Conservation (phyloP, 2,113 vertebrate genomes). For the Strigops habroptila region DNA sequence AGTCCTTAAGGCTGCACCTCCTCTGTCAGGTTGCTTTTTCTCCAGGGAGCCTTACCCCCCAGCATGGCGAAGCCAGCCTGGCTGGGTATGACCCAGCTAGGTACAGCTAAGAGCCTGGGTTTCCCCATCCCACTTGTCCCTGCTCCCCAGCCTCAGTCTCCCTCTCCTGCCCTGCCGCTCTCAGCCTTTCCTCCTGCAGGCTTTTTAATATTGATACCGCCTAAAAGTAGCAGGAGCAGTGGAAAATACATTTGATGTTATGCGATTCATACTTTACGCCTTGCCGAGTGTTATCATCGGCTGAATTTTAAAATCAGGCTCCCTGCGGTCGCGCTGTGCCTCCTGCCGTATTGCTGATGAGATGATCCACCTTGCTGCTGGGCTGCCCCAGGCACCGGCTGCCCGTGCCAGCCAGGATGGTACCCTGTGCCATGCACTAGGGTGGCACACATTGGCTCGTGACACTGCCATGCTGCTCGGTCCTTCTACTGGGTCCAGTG, state of each 20-base stretch:
- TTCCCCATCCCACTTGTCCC: not conserved
- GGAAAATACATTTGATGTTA: not conserved
- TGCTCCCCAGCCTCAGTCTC: not conserved
- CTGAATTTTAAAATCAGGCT: not conserved
- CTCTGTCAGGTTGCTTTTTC: not conserved
- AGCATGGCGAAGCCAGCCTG: not conserved
- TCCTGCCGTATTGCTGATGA: fast-evolving
- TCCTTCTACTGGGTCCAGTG: not conserved
- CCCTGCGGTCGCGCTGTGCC: not conserved
- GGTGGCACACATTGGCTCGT: not conserved
- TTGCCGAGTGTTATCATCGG: not conserved
- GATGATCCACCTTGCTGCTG: not conserved
- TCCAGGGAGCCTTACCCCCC: not conserved
- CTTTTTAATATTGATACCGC: not conserved
- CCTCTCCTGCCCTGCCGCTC: not conserved
- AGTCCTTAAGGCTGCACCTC: not conserved
- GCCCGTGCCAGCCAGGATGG: fast-evolving
- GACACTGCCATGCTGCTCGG: not conserved
- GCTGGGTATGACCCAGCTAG: not conserved
- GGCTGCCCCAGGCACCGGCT: not conserved
- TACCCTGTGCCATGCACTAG: not conserved
- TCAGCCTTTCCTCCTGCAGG: not conserved
- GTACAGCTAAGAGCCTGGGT: not conserved
- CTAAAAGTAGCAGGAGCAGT: not conserved
- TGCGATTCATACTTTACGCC: not conserved